These are phyloP conservation scores for Drosophila fuyamai DNA, from an alignment of 1,140 invertebrate species.

Conservation along the genomic window DNA sequence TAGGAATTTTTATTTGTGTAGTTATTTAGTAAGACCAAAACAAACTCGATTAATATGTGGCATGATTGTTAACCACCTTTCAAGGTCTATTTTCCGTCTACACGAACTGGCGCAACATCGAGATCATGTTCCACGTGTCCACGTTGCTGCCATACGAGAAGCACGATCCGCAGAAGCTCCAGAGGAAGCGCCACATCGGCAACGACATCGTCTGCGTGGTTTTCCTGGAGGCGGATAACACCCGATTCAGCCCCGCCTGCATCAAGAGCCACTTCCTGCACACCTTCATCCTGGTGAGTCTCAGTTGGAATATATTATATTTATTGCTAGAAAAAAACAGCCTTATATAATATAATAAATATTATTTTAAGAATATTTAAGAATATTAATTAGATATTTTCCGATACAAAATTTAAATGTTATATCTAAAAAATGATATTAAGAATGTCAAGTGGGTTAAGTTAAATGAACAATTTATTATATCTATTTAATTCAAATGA, in stretches of 20 bases:
- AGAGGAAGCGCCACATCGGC: conserved; percentile 97
- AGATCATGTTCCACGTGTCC: conserved; percentile 98
- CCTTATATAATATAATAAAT: too few relatives aligned
- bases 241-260: conserved; percentile 95
- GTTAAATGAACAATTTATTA: too few relatives aligned
- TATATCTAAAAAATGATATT: too few relatives aligned
- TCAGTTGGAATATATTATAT: too few relatives aligned
- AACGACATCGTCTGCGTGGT: conserved; percentile 99
- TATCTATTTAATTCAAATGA: too few relatives aligned
- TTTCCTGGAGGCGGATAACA: conserved; percentile 96
- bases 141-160: conserved; percentile 96
- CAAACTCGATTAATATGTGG: neutral
- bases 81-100: conserved; percentile 95
- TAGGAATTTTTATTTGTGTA: too few relatives aligned
- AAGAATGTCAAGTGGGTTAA: too few relatives aligned
- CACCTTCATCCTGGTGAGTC: conserved; percentile 92
- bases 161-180: conserved; percentile 96
- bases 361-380: too few relatives aligned
- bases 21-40: too few relatives aligned
- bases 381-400: too few relatives aligned
- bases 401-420: too few relatives aligned
- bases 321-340: too few relatives aligned
- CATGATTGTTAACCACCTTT: neutral
- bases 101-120: conserved; percentile 96
- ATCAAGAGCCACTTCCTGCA: conserved; percentile 97